Base-by-base conservation (phyloP, 1,140 invertebrate species). In the Acyrthosiphon pisum region DNA sequence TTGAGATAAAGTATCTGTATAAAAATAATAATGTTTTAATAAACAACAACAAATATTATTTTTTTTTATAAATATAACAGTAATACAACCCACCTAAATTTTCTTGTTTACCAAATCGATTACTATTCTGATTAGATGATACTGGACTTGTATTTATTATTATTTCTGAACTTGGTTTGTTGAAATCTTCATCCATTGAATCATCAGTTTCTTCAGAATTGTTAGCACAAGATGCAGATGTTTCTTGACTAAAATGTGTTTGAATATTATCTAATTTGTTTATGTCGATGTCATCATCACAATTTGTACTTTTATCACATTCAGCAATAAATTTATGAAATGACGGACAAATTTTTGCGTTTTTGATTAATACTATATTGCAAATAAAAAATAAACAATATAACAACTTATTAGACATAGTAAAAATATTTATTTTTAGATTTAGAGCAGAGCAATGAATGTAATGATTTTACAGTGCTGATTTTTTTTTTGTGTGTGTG, bases 161-260 rank as follows among this genome's bases (percentile, higher is more conserved):
- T 84, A 44, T 44, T 84, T 44, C 37, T 26, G 83, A 11, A 84
- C 37, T 84, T 84, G 37, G 7, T 41, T 84, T 9, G 23, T 6
- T 26, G 6, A 44, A 83, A 83, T 41, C 81, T 23, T 22, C 22
- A 23, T 84, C 23, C 37, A 84, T 84, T 44, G 23, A 9, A 26
- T 41, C 35, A 84, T 84, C 37, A 44, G 2, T 9, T 44, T 26
- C 37, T 44, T 83, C 35, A 83, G 81, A 83, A 41, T 41, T 37
- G 6, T 83, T 41, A 26, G 37, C 8, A 26, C 41, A 41, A 84
- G 26, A 26, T 84, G 22, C 8, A 41, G 37, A 84, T 41, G 83
- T 84, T 41, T 84, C 83, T 84, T 11, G 37, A 84, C 44, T 26
- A 84, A 84, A 84, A 84, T 84, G 83, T 44, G 83, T 84, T 14